Evolutionary conservation across 2,113 vertebrate genomes (phyloP).

Genomic region (Hydropotes inermis): DNA sequence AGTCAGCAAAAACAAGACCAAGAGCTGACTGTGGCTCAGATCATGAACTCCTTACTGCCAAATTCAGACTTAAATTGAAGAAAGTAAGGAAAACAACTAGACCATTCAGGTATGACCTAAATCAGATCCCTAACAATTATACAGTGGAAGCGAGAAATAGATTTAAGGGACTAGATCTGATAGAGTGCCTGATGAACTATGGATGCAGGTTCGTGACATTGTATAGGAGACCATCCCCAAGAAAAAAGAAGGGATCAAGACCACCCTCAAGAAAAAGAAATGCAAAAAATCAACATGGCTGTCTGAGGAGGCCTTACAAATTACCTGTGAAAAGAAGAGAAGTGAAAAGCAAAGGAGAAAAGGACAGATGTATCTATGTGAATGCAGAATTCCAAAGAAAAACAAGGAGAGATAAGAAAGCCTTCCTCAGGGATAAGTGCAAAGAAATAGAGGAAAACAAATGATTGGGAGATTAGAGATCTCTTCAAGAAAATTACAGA

Average conservation of each 20-base stretch:
- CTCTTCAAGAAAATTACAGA: not conserved
- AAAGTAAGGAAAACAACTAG: not conserved
- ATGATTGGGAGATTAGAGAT: not conserved
- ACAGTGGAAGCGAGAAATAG: not conserved
- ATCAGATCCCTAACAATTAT: not conserved
- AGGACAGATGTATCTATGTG: not conserved
- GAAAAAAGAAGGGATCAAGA: not conserved
- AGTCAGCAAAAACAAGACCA: not conserved
- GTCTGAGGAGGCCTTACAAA: not conserved
- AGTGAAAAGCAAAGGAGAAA: not conserved
- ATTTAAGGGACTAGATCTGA: not conserved
- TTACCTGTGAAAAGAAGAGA: not conserved
- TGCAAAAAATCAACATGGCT: not conserved
- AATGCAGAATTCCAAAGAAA: not conserved
- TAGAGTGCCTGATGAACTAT: not conserved
- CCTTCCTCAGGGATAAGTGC: not conserved
- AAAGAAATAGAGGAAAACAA: not conserved
- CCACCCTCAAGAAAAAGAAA: not conserved
- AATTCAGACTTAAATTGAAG: not conserved
- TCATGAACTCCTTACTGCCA: not conserved
- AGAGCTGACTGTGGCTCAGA: not conserved
- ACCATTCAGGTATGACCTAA: not conserved
- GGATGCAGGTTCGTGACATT: not conserved
- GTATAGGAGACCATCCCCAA: not conserved
- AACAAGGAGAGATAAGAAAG: not conserved